Conservation (phyloP, 92 coral and sea anemone genomes). For the Muricea muricata region DNA sequence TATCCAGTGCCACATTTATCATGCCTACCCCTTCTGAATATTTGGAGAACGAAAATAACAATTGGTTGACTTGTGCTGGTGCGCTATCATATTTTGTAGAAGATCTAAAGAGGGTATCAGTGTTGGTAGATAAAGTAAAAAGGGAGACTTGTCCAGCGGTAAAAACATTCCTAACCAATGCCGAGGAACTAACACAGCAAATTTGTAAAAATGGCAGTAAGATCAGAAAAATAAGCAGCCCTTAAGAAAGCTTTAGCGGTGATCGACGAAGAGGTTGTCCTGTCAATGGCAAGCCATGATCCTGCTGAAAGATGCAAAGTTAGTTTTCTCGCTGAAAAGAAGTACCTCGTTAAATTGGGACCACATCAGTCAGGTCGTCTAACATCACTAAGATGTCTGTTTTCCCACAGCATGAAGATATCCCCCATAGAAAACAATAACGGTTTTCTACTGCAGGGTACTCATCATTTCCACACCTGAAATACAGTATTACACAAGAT, state of each 20-base stretch:
- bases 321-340: not conserved
- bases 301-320: conserved; percentile 3
- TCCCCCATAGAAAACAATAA: not conserved
- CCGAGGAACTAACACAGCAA: conserved; percentile 8
- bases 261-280: not conserved
- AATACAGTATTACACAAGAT: not conserved
- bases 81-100: not conserved
- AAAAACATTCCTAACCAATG: conserved; percentile 6
- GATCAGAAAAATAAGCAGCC: not conserved
- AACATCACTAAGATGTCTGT: not conserved
- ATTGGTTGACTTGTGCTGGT: conserved; percentile 23
- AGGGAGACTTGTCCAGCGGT: not conserved
- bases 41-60: not conserved
- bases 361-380: too few relatives aligned
- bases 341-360: not conserved
- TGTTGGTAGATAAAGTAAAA: not conserved
- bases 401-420: not conserved
- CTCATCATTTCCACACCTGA: not conserved
- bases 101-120: not conserved
- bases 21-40: not conserved
- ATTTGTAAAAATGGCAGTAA: conserved; percentile 12
- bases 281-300: conserved; percentile 19
- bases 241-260: not conserved
- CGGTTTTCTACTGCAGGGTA: not conserved
- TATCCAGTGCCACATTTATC: not conserved